Evolutionary conservation across 2,113 vertebrate species (phyloP).

Genomic region (Baryphthengus martii): DNA sequence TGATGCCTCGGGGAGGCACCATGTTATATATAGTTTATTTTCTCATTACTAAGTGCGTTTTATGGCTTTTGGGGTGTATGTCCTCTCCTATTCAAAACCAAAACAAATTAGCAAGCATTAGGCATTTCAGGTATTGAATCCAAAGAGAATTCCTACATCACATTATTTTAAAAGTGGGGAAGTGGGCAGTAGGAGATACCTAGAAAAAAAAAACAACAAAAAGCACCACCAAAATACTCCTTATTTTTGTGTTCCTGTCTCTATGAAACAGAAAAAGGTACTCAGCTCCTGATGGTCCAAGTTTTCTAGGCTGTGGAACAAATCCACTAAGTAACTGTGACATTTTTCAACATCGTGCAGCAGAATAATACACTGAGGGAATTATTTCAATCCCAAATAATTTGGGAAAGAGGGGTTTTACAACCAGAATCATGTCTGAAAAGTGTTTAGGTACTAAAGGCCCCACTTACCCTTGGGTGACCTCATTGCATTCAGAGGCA

Average conservation of each 20-base stretch:
- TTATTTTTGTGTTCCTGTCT: background rate
- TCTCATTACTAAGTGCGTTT: background rate
- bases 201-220: background rate
- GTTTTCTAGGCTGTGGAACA: background rate
- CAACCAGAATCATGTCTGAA: background rate
- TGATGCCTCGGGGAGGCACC: background rate
- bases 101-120: background rate
- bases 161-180: background rate
- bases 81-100: background rate
- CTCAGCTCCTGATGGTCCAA: background rate
- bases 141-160: background rate
- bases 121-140: background rate
- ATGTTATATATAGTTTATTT: background rate
- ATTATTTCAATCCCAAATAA: background rate
- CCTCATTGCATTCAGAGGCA: background rate
- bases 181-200: fast-evolving
- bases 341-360: background rate
- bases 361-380: background rate
- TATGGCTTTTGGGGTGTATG: background rate
- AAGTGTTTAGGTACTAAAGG: background rate
- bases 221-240: background rate
- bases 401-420: background rate
- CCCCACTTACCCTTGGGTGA: background rate
- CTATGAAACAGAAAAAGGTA: background rate
- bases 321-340: background rate